These are phyloP conservation scores for Nomada fabriciana DNA, from an alignment of 2,888 invertebrate species.

Conservation along the genomic window DNA sequence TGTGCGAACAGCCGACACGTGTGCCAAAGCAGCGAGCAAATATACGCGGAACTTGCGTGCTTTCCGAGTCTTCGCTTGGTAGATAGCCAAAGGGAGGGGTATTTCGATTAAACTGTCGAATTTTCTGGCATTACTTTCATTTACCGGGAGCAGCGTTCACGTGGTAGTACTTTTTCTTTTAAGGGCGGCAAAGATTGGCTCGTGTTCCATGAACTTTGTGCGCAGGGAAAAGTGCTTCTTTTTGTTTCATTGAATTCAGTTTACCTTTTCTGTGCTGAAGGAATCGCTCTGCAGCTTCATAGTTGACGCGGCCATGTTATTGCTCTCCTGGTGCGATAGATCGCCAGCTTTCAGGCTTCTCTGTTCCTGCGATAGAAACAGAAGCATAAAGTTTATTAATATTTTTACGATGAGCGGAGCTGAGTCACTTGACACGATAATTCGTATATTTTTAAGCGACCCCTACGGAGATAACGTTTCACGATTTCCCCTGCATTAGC, in stretches of 20 bases:
- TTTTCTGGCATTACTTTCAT: neutral
- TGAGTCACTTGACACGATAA: neutral
- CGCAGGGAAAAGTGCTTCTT: neutral
- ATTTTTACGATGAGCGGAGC: neutral
- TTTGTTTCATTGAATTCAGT: neutral
- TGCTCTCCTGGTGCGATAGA: constrained; percentile 93
- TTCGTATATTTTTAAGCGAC: neutral
- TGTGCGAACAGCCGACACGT: constrained; percentile 19
- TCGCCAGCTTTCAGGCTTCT: constrained; percentile 93
- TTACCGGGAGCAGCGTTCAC: too few species aligned
- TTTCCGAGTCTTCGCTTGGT: constrained; percentile 40
- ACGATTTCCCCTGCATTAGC: too few species aligned
- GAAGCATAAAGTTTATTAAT: neutral
- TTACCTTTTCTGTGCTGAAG: constrained; percentile 92
- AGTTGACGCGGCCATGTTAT: constrained; percentile 93
- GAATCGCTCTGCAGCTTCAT: constrained; percentile 94
- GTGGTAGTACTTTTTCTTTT: too few species aligned
- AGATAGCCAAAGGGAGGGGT: constrained; percentile 43
- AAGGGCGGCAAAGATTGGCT: too few species aligned
- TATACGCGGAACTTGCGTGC: constrained; percentile 2
- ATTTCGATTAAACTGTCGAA: constrained; percentile 6
- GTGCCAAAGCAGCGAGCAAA: constrained; percentile 40
- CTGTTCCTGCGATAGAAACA: constrained; percentile 89
- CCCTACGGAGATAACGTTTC: neutral
- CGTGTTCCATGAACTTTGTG: too few species aligned